Evolutionary conservation across 2,888 invertebrate genomes (phyloP), one percentile per base, ranked within the genome.

Genomic region (Agonum fuliginosum): DNA sequence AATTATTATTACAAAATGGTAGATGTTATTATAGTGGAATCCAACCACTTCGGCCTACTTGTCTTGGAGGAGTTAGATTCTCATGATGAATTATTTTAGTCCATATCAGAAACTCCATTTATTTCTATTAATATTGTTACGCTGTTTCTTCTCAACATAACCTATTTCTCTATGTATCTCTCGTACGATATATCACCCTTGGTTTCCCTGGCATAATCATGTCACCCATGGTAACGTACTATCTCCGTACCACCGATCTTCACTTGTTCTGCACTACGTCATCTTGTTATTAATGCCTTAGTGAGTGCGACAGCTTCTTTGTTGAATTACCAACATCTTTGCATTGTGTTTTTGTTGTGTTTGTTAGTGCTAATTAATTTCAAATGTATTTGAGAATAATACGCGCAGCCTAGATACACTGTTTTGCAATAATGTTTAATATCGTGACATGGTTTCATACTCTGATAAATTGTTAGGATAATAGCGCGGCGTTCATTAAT

Each of bases 301-400:
- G 58, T 19, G 14, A 34, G 62, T 20, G 62, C 17, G 30, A 10
- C 14, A 19, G 62, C 62, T 62, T 62, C 62, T 62, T 62, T 62
- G 62, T 62, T 62, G 30, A 62, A 62, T 62, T 62, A 62, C 62
- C 62, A 34, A 62, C 62, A 62, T 62, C 62, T 30, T 62, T 62
- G 62, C 62, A 62, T 67, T 67, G 67, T 67, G 41, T 67, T 67
- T 41, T 67, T 67, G 67, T 41, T 67, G 8, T n/a, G 41, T 67
- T 20, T 19, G 41, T 67, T 41, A 67, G 41, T 14, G 41, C 67
- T 41, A 67, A 67, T 67, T 67, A 67, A 67, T 67, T 41, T 67
- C 41, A 67, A 67, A 67, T 67, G 37, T 41, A 67, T 67, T 67
- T 67, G 22, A 12, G 41, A 41, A 67, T 67, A 41, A 67, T 20